phyloP scores from a whole-genome alignment of 2,797 vertebrate genomes.

The Chloroceryle amazona region DNA sequence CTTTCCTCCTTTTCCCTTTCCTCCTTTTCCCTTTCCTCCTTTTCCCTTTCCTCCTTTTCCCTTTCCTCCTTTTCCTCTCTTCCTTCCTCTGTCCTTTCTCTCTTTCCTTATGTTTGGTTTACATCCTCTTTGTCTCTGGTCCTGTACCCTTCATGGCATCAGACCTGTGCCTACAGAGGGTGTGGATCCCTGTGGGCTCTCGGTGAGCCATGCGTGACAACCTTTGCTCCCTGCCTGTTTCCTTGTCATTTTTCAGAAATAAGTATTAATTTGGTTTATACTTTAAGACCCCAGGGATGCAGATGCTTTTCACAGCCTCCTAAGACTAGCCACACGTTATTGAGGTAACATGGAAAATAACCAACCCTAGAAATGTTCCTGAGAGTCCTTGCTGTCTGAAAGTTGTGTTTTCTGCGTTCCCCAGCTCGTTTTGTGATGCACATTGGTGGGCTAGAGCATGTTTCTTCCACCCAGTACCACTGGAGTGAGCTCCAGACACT shows the following conservation, averaged over 20 bases:
- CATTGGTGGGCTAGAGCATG: not conserved
- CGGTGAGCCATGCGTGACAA: not conserved
- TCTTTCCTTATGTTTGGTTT: not conserved
- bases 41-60: no score
- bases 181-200: not conserved
- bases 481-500: not conserved
- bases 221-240: not conserved
- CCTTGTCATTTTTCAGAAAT: not conserved
- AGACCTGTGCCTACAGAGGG: not conserved
- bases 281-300: not conserved
- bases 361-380: not conserved
- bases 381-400: not conserved
- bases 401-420: not conserved
- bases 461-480: not conserved
- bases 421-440: not conserved
- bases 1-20: no score
- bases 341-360: not conserved
- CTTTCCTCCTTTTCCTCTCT: no score
- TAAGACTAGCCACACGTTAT: not conserved
- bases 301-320: not conserved
- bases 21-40: no score
- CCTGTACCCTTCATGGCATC: not conserved
- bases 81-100: no score
- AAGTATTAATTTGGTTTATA: slow-evolving; percentile 26
- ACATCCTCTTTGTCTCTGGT: not conserved